Evolutionary conservation across 2,113 vertebrate species (phyloP).

Genomic region (Scomber scombrus): DNA sequence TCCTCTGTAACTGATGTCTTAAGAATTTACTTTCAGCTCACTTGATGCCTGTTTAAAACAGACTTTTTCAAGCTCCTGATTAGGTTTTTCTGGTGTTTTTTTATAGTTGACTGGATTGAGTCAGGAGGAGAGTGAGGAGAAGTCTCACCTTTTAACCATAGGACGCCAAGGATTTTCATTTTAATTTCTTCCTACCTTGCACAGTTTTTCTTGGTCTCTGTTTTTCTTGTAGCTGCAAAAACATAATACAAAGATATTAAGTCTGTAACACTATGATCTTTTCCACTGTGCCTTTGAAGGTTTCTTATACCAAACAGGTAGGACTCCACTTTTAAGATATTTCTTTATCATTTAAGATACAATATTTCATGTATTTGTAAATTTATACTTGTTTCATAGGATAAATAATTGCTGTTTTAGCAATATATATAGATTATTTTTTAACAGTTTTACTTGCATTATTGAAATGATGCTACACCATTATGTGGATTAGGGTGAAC

Average conservation of each 20-base stretch:
- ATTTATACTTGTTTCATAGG: background rate
- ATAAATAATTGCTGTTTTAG: background rate
- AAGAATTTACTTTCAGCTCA: constrained; percentile 7
- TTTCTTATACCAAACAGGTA: constrained; percentile 76
- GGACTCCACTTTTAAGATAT: constrained; percentile 38
- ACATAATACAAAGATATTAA: constrained; percentile 14
- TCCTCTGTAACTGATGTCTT: constrained; percentile 24
- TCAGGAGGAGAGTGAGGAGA: constrained; percentile 20
- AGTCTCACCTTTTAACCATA: constrained; percentile 40
- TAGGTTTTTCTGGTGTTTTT: background rate
- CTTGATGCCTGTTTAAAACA: constrained; percentile 21
- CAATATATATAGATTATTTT: constrained; percentile 2
- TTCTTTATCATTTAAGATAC: background rate
- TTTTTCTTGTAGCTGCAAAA: constrained; percentile 15
- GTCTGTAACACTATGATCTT: constrained; percentile 63
- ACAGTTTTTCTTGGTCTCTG: background rate
- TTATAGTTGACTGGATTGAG: constrained; percentile 26
- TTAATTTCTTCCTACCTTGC: constrained; percentile 8
- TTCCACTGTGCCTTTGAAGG: constrained; percentile 64
- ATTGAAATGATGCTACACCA: background rate
- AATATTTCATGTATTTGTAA: background rate
- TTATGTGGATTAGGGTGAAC: background rate
- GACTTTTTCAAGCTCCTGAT: constrained; percentile 5
- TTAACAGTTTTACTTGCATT: background rate
- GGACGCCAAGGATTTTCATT: constrained; percentile 30